Base-by-base conservation (phyloP, 1,140 invertebrate genomes). In the Chlorops oryzae region DNA sequence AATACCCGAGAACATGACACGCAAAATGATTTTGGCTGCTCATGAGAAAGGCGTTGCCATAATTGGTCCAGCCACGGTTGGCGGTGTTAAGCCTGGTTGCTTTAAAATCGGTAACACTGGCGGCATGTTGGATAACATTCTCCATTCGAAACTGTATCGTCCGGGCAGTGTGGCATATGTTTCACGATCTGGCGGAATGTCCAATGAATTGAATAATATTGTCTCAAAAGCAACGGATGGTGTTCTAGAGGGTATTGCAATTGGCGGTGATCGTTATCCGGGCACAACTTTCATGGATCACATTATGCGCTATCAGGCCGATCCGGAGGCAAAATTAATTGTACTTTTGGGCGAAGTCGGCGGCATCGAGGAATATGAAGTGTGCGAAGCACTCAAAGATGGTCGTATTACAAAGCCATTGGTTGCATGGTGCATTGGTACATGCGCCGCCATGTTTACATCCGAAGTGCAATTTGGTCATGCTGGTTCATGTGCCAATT, bases 101-200 rank as follows among this genome's bases (percentile, higher is more conserved):
- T 98, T 99, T 72, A 99, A 98, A 76, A 99, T 99, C 60, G 96
- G 97, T 28, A 99, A 99, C 75, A 99, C 96, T 10, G 96, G 95
- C 3, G 96, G 96, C 41, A 99, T 99, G 96, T 91, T 99, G 81
- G 96, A 99, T 69, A 99, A 99, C 68, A 98, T 99, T 61, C 75
- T 99, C 2, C 90, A 97, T 57, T 98, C 94, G 35, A 98, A 96
- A 75, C 77, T 99, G 0, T 99, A 98, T 74, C 75, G 96, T 35
- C 86, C 95, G 18, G 96, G 96, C 63, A 96, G 92, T 73, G 91
- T 98, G 38, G 96, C 95, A 0, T 99, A 99, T 67, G 96, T 99
- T 5, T 98, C 95, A 1, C 82, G 96, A 44, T 99, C 96, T 1
- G 96, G 96, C 42, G 96, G 96, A 17, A 99, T 99, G 96, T 97